Evolutionary conservation across 2,113 vertebrate species (phyloP).

Genomic region (Engystomops pustulosus): DNA sequence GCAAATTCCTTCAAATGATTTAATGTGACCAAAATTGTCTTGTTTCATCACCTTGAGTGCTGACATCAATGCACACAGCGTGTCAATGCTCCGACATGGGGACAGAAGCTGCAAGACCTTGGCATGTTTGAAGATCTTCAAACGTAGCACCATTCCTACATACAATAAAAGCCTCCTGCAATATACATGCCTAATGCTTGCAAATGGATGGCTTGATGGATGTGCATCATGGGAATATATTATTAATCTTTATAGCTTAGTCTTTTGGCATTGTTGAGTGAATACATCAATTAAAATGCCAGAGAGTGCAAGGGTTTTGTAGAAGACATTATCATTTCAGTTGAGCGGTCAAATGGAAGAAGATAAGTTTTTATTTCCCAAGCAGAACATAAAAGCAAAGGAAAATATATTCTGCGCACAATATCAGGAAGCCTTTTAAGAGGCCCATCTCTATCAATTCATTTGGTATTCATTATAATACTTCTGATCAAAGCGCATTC

Average conservation of each 20-base stretch:
- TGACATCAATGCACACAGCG: neutral
- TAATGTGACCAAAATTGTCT: neutral
- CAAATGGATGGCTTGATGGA: neutral
- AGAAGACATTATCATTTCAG: constrained; percentile 48
- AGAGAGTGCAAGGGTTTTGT: constrained; percentile 24
- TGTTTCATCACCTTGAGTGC: too few relatives aligned
- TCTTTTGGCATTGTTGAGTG: constrained; percentile 32
- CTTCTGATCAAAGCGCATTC: constrained; percentile 64
- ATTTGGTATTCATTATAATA: constrained; percentile 62
- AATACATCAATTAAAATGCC: constrained; percentile 44
- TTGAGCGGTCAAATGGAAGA: constrained; percentile 35
- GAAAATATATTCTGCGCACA: constrained; percentile 41
- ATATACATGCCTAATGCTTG: constrained; percentile 11
- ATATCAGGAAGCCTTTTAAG: constrained; percentile 56
- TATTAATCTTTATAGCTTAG: constrained; percentile 23
- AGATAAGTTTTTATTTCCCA: constrained; percentile 49
- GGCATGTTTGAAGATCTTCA: neutral
- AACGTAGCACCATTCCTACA: neutral
- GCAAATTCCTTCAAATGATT: neutral
- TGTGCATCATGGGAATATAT: constrained; percentile 32
- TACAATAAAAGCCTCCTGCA: neutral
- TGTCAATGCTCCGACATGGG: neutral
- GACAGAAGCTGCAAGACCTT: neutral
- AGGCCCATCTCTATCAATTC: constrained; percentile 45
- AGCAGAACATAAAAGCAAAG: constrained; percentile 49